Evolutionary conservation across 23 tunicate genomes (phyloP), one percentile per base, ranked within the genome.

Genomic region (Ascidia mentula): DNA sequence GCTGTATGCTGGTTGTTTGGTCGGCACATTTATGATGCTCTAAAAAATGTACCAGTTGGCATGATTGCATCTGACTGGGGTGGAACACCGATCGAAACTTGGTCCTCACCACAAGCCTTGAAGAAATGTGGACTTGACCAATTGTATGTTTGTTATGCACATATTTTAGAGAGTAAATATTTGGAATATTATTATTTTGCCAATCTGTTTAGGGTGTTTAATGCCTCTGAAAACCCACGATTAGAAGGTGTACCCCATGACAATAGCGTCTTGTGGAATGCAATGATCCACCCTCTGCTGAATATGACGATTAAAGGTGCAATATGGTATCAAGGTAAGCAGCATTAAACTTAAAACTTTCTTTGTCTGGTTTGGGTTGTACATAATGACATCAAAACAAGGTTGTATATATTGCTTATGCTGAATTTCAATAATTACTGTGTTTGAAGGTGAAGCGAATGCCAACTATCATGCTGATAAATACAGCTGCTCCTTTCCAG

Each of bases 231-330:
- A 53, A 34, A 74, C 24, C 78, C 45, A 36, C 37, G 46, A 0
- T 36, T 34, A 24, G 38, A 36, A 0, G 45, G 45, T 8, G 81
- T 77, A 42, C 81, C 81, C 3, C 24, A 34, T 7, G 18, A 33
- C 0, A 90, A 90, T 40, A 74, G 85, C 59, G 96, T 65, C 6
- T 72, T 90, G 28, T 90, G 88, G 86, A 90, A 90, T 85, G 96
- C 96, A 18, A 85, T 84, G 89, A 85, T 90, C 45, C 96, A 90
- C 70, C 96, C 96, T n/a, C 40, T 90, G 53, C 72, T 90, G 34
- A 90, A 90, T 65, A 90, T 90, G 96, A 90, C 96, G 37, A 85
- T 90, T n/a, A 90, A 90, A 59, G 96, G 89, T 28, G 96, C 85
- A 0, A 80, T 90, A 6, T 90, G 96, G 96, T 90, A 90, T 83